Evolutionary conservation across 1,140 invertebrate genomes (phyloP), one percentile per base, ranked within the genome.

Genomic region (Semibalanus balanoides): DNA sequence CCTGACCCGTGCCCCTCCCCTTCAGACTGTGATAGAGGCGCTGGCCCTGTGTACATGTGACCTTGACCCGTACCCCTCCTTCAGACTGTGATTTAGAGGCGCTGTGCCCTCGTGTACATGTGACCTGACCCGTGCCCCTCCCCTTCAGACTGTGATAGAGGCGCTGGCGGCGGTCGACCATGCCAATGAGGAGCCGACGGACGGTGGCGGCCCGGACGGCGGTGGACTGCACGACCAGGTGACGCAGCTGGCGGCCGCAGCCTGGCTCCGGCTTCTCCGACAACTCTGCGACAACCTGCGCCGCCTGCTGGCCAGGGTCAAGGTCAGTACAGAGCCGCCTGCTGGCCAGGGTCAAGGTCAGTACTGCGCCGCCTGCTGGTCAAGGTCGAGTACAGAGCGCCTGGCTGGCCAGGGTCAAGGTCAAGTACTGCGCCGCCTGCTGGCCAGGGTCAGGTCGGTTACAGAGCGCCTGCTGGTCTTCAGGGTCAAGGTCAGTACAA

Each of bases 261-360:
- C 95, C 83, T 94, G 95, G 88, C 88, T 95, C 78, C 86, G 87
- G 35, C 87, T 96, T 74, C 85, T 97, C 35, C 86, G 89, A 74
- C 87, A 89, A 79, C 89, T 93, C 11, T 93, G 93, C 76, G 85
- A 86, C 74, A 89, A 90, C 74, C 80, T 93, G 31, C 84, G 89
- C 81, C 84, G 90, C 31, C 84, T 91, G 35, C 82, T 91, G 22
- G 82, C 86, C 78, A 84, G 90, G 80, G 85, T 90, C 31, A 87
- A 90, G 84, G 89, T 90, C 83, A 80, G 73, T 25, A 3, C 51
- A 64, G 51, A 14, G 14, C 9, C 7, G 14, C 9, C 7, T 25
- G 51, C 22, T 19, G 51, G 51, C 1, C 51, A 25, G 11, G 51
- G 22, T 64, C 14, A 64, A 17, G 35, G 35, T 40, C 35, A 40